phyloP scores from a whole-genome alignment of 2,888 invertebrate genomes.

The Bembecia ichneumoniformis region DNA sequence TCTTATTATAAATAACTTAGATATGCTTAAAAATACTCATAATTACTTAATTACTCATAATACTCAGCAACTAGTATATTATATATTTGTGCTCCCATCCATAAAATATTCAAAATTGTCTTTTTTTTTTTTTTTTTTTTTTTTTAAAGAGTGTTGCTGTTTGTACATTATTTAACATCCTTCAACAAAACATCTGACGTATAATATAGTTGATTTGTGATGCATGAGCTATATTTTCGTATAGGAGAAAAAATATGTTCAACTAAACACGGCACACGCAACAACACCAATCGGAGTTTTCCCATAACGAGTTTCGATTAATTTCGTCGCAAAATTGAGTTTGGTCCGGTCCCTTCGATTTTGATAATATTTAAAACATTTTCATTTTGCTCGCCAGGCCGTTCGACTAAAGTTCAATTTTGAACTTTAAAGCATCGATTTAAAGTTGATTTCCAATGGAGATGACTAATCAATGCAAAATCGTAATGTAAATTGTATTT shows the following conservation, averaged over 20 bases:
- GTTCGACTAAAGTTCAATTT: neutral
- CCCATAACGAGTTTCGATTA: slow-evolving; percentile 32
- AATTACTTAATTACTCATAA: too few relatives aligned
- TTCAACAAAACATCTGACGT: too few relatives aligned
- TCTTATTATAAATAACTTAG: too few relatives aligned
- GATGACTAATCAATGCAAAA: neutral
- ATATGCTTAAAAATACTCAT: too few relatives aligned
- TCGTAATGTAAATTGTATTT: neutral
- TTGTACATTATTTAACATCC: too few relatives aligned
- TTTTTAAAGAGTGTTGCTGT: too few relatives aligned
- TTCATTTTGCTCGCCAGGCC: slow-evolving; percentile 20
- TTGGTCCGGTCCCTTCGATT: slow-evolving; percentile 27
- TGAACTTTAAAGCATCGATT: neutral
- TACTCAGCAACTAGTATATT: too few relatives aligned
- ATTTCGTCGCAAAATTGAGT: slow-evolving; percentile 33
- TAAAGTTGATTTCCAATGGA: neutral
- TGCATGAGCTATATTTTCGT: too few relatives aligned
- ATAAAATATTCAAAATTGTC: too few relatives aligned
- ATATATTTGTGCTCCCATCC: too few relatives aligned
- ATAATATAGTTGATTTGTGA: too few relatives aligned
- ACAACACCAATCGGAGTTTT: slow-evolving; percentile 11
- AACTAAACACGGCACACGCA: neutral
- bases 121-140: too few relatives aligned
- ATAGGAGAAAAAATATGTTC: neutral
- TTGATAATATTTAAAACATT: slow-evolving; percentile 33